Evolutionary conservation across 2,888 invertebrate species (phyloP).

Genomic region (Eledone cirrhosa): DNA sequence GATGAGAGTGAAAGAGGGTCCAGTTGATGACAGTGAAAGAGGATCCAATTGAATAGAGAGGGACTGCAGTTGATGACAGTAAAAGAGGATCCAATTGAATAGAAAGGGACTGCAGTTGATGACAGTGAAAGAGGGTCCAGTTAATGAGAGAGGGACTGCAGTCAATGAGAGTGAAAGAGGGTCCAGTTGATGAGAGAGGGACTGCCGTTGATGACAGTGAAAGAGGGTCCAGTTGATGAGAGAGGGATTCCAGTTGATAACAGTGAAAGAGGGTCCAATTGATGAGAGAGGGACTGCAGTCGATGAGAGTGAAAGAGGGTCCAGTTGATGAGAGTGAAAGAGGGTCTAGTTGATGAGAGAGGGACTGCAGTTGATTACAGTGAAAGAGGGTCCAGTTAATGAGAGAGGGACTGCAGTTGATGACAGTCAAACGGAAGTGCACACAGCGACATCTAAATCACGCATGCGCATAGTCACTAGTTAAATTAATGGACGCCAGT

Average conservation of each 20-base stretch:
- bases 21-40: no score
- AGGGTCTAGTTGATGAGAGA: not conserved
- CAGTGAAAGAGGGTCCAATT: no score
- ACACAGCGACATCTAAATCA: constrained; percentile 12
- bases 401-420: no score
- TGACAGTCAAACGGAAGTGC: not conserved
- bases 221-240: no score
- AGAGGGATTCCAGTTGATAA: no score
- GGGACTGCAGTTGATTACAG: not conserved
- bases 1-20: no score
- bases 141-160: not conserved
- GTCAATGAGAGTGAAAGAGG: no score
- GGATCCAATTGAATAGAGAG: not conserved
- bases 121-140: not conserved
- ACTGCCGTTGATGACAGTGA: no score
- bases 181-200: no score
- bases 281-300: not conserved
- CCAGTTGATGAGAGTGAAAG: not conserved
- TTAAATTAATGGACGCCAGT: constrained; percentile 26
- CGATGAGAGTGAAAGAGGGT: no score
- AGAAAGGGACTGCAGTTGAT: not conserved
- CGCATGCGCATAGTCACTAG: constrained; percentile 19
- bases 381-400: not conserved
- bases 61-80: not conserved
- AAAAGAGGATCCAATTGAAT: not conserved